These are phyloP conservation scores for Myotis davidii DNA, from an alignment of 2,113 vertebrate species.

Conservation along the genomic window DNA sequence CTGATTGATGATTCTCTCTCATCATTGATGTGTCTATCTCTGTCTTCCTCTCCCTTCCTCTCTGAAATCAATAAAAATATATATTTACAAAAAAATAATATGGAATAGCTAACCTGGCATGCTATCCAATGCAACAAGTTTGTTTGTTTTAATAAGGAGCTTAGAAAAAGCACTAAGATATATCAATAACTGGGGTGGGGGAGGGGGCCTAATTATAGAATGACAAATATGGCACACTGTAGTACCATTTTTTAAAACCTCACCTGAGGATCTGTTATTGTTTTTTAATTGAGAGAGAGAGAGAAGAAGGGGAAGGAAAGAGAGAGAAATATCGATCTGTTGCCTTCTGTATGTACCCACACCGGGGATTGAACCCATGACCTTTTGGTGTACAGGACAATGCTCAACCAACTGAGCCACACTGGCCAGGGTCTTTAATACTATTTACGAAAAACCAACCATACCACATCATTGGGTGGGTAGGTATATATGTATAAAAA, in stretches of 20 bases:
- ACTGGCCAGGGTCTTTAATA: neutral
- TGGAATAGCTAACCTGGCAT: neutral
- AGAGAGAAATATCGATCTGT: too few relatives aligned
- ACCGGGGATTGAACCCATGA: too few relatives aligned
- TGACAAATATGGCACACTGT: neutral
- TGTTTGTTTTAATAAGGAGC: neutral
- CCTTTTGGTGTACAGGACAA: too few relatives aligned
- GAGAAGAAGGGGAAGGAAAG: too few relatives aligned
- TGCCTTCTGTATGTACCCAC: too few relatives aligned
- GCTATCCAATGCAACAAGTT: neutral
- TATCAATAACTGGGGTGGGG: neutral
- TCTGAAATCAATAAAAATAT: neutral
- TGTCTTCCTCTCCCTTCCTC: too few relatives aligned
- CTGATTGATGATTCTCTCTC: too few relatives aligned
- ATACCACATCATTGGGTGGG: neutral
- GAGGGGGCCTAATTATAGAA: neutral
- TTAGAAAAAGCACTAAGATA: neutral
- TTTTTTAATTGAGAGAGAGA: too few relatives aligned
- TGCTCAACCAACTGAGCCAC: too few relatives aligned
- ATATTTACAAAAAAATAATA: neutral
- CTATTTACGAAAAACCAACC: neutral
- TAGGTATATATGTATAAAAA: neutral
- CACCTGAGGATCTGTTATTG: too few relatives aligned
- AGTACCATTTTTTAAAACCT: neutral
- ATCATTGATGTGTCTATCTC: too few relatives aligned